Evolutionary conservation across 2,888 invertebrate genomes (phyloP).

Genomic region (Pterobdella sp.): DNA sequence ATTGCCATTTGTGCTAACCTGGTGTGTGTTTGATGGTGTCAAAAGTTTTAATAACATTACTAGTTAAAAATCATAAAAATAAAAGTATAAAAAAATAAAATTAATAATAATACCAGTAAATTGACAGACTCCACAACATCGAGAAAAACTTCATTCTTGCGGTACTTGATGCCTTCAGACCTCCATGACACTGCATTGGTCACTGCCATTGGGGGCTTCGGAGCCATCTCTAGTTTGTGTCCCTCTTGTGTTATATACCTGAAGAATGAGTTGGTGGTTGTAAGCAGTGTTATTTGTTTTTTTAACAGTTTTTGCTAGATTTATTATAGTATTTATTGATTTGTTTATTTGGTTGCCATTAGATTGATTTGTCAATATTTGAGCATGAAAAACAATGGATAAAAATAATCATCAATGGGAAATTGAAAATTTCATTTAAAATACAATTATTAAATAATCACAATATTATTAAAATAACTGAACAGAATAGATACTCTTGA

Average conservation of each 20-base stretch:
- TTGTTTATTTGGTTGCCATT: background rate
- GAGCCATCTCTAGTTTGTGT: constrained; percentile 90
- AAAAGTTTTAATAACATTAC: no score
- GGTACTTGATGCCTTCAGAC: constrained; percentile 93
- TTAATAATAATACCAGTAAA: no score
- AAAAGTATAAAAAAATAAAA: no score
- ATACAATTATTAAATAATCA: no score
- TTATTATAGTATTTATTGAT: no score
- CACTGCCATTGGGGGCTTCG: constrained; percentile 91
- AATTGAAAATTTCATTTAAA: background rate
- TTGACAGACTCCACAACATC: constrained; percentile 98
- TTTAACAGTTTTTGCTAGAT: no score
- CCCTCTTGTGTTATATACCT: constrained; percentile 93
- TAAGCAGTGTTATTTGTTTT: no score
- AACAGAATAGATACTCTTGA: constrained; percentile 63
- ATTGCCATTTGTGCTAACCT: constrained; percentile 80
- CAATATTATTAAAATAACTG: background rate
- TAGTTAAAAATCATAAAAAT: no score
- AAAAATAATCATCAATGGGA: background rate
- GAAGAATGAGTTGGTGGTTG: constrained; percentile 34
- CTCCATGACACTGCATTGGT: constrained; percentile 99
- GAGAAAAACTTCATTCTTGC: constrained; percentile 96
- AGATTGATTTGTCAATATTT: background rate
- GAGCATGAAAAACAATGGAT: background rate
- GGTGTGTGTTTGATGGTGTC: no score